Conservation (phyloP, 1,140 invertebrate genomes). For the Drosophila grimshawi region DNA sequence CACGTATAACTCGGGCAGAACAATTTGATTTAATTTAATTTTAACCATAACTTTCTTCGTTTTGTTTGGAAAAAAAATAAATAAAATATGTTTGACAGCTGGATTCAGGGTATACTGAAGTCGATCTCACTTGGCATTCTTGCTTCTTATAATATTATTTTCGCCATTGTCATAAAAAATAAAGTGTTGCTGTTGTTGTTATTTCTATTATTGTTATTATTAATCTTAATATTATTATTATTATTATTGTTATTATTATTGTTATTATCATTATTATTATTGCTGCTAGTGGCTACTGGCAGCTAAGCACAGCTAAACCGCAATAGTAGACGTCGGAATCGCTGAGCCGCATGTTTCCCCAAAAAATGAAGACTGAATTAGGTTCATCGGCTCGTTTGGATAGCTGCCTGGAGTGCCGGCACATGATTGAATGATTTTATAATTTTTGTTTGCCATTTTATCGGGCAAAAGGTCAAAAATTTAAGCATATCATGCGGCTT, state of each 20-base stretch:
- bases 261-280: no score
- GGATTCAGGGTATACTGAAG: no score
- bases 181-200: slow-evolving; percentile 37
- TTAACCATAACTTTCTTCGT: no score
- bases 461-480: slow-evolving; percentile 53
- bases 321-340: slow-evolving; percentile 60
- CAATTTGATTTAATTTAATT: no score
- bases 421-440: slow-evolving; percentile 77
- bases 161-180: slow-evolving; percentile 71
- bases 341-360: slow-evolving; percentile 57
- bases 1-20: no score
- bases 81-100: no score
- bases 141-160: slow-evolving; percentile 66
- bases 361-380: slow-evolving; percentile 11
- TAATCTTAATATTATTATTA: slow-evolving; percentile 17
- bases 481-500: slow-evolving; percentile 64
- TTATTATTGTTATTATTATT: not conserved
- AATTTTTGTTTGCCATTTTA: slow-evolving; percentile 67
- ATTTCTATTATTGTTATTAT: slow-evolving; percentile 16
- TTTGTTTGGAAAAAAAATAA: no score
- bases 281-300: not conserved
- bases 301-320: slow-evolving; percentile 17
- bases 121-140: no score
- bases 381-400: slow-evolving; percentile 9
- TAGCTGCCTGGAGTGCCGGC: slow-evolving; percentile 36